Evolutionary conservation across 1,140 invertebrate species (phyloP), one percentile per base, ranked within the genome.

Genomic region (Hypsibius dujardini): DNA sequence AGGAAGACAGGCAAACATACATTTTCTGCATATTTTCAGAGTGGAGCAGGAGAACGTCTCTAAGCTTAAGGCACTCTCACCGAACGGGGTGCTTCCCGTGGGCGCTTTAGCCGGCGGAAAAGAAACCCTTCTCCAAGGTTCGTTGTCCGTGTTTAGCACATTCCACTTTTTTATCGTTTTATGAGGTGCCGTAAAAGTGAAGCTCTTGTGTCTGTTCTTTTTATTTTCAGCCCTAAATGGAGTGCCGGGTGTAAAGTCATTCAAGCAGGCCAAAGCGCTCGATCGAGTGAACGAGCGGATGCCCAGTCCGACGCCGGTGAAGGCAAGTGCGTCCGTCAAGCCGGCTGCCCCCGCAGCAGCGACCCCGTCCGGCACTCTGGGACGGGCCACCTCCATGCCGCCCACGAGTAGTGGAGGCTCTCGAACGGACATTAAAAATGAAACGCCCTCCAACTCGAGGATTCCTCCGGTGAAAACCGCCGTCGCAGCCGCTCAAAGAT

Each of bases 241-340:
- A 73, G 95, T 97, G 79, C 95, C 98, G 83, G 95, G 96, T 83
- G 95, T 96, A 76, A 91, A 90, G 74, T 93, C 91, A 76, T 99
- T 99, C 83, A 95, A 94, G 79, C 95, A 98, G 82, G 95, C 95
- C 71, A 98, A 98, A 81, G 93, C 92, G 71, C 83, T 99, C 76
- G 96, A 99, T 83, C 93, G 95, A 76, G 92, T 98, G 79, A 99
- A 99, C 82, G 96, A 98, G 83, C 87, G 95, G 75, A 98, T 98
- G 94, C 95, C 95, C 7, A 3, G 7, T 42, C 62, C 62, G 42
- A 12, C 7, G 62, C 62, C 50, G 50, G 7, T n/a, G 7, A 56
- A 56, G 50, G 7, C 50, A 7, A 56, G n/a, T 56, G 50, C 50
- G 7, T 7, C 50, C n/a, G 50, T 7, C 50, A 56, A 56, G 50